Evolutionary conservation across 1,140 invertebrate genomes (phyloP).

Genomic region (Phenacoccus solenopsis): DNA sequence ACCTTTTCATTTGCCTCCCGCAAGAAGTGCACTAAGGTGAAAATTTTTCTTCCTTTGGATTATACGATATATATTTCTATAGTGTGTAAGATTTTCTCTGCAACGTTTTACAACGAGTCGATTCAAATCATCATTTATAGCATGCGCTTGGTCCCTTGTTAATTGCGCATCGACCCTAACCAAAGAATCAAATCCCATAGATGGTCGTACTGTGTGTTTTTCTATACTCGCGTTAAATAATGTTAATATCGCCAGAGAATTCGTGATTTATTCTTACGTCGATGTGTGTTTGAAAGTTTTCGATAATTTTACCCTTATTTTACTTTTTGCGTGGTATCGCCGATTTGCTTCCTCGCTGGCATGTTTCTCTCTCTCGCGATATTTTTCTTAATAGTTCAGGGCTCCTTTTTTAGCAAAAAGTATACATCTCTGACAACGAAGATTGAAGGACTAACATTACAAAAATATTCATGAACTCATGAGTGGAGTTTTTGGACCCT

Average conservation of each 20-base stretch:
- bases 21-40: neutral
- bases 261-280: neutral
- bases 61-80: neutral
- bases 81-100: neutral
- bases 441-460: too few relatives aligned
- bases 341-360: too few relatives aligned
- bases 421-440: too few relatives aligned
- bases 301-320: neutral
- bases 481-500: too few relatives aligned
- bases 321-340: neutral
- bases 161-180: neutral
- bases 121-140: slow-evolving; percentile 3
- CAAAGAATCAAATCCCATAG: neutral
- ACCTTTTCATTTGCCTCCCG: neutral
- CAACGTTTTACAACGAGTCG: neutral
- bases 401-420: too few relatives aligned
- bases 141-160: neutral
- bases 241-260: neutral
- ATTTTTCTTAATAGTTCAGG: too few relatives aligned
- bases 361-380: too few relatives aligned
- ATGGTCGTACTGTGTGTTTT: neutral
- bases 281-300: neutral
- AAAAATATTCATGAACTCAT: too few relatives aligned
- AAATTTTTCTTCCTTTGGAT: neutral
- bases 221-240: neutral